These are phyloP conservation scores for Bucco capensis DNA, from an alignment of 2,113 vertebrate genomes.

Conservation along the genomic window DNA sequence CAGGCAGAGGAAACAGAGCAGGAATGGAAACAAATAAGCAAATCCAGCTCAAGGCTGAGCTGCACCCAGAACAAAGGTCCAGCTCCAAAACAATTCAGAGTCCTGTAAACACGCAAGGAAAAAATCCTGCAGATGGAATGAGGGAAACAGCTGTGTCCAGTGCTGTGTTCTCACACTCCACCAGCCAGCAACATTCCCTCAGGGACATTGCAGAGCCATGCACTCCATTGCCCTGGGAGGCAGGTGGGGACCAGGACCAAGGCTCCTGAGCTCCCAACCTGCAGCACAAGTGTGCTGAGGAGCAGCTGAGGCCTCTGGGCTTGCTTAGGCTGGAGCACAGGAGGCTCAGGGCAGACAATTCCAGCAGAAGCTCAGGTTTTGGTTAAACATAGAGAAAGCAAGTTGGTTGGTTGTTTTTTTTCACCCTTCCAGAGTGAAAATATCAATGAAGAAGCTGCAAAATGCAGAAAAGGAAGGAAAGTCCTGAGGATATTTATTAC, in stretches of 20 bases:
- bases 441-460: too few relatives aligned
- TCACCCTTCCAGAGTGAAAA: too few relatives aligned
- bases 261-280: accelerated
- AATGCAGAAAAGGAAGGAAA: too few relatives aligned
- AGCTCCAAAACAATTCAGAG: not conserved
- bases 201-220: not conserved
- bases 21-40: slow-evolving; percentile 51
- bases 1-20: not conserved
- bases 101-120: not conserved
- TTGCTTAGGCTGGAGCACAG: too few relatives aligned
- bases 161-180: not conserved
- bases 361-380: too few relatives aligned
- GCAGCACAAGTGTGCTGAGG: too few relatives aligned
- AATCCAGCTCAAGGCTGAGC: slow-evolving; percentile 43
- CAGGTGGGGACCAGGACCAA: not conserved
- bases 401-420: too few relatives aligned
- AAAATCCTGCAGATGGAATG: not conserved
- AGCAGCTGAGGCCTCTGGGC: too few relatives aligned
- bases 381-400: too few relatives aligned
- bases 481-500: too few relatives aligned
- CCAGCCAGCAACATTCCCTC: not conserved
- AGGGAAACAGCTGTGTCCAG: slow-evolving; percentile 6
- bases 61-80: slow-evolving; percentile 43
- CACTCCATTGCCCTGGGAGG: not conserved
- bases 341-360: too few relatives aligned